A percentile compares a stretch with the other conserved stretches of the same genome.
Evolutionary conservation across 2,888 invertebrate species (phyloP).

Genomic region (Napeogenes sylphis): DNA sequence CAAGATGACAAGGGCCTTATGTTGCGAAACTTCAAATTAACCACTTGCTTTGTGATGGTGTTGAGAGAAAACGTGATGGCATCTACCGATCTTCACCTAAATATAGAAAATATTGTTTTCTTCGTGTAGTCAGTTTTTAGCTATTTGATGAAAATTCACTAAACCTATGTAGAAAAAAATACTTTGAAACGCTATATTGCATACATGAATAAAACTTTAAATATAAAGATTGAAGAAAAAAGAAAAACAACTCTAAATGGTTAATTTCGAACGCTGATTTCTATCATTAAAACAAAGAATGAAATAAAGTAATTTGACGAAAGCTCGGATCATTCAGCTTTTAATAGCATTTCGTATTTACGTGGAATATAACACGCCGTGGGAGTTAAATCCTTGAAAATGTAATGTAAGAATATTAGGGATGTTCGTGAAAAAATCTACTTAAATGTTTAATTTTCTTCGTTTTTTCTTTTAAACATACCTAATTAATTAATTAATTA

Average conservation of each 20-base stretch:
- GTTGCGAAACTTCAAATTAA: conserved; percentile 41
- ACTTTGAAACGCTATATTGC: no score
- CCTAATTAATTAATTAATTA: no score
- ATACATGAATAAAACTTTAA: no score
- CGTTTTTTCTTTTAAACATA: no score
- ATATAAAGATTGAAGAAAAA: no score
- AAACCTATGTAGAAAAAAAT: no score
- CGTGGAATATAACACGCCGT: conserved; percentile 36
- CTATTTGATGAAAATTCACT: no score
- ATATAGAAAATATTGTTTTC: background rate
- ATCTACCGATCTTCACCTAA: conserved; percentile 4
- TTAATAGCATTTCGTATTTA: conserved; percentile 50
- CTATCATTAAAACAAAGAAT: background rate
- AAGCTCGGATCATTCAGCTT: conserved; percentile 44
- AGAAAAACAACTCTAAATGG: no score
- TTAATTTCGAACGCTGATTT: no score
- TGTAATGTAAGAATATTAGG: conserved; percentile 33
- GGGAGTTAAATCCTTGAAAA: conserved; percentile 37
- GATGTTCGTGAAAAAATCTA: conserved; percentile 21
- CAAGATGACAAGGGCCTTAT: conserved; percentile 47
- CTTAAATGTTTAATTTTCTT: background rate
- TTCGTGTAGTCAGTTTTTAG: no score
- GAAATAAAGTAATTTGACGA: conserved; percentile 15
- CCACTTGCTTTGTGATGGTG: conserved; percentile 31
- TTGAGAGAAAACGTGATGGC: conserved; percentile 26